Base-by-base conservation (phyloP, 2,888 invertebrate species). In the Leptinotarsa haldemani region DNA sequence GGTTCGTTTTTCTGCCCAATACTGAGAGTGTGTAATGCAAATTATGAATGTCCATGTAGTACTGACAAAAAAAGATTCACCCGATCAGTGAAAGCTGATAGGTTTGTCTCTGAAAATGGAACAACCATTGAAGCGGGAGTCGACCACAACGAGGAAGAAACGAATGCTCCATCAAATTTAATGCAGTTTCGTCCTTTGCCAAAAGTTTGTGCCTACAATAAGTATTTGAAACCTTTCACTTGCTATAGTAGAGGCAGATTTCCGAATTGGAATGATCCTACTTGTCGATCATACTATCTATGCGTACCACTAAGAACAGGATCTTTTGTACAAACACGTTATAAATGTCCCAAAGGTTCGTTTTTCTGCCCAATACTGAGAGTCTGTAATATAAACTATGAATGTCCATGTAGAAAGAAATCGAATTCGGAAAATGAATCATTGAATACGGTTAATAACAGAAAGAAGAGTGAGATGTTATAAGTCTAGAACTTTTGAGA, bases 231-330 rank as follows among this genome's bases (percentile, higher is more conserved):
- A n/a, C n/a, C n/a, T 47, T 73, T 70, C 58, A n/a, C 20, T 16
- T 80, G 79, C 66, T 74, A 56, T 16, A 72, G 72, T 30, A 72
- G 71, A 52, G 76, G 80, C 15, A 73, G 76, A 69, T 80, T 75
- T 74, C 52, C 70, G 25, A 69, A 78, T 48, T 18, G 40, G 15
- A 73, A 67, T 53, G 79, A 85, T 0, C 87, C 87, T 0, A 88
- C 53, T n/a, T 53, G 53, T 53, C 0, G 16, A 76, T 83, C 80
- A 0, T 90, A 89, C 77, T 87, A 84, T 74, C 84, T 86, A 52
- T 90, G 83, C 61, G 74, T 74, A 16, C 65, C 74, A 46, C 52
- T 80, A 22, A 72, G 74, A 13, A 80, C 79, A 73, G 80, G 80
- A 40, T 83, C 83, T 0, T 89, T 82, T 58, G 73, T 82, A 0